phyloP scores from a whole-genome alignment of 2,797 vertebrate species.

The Lutjanus argentimaculatus region DNA sequence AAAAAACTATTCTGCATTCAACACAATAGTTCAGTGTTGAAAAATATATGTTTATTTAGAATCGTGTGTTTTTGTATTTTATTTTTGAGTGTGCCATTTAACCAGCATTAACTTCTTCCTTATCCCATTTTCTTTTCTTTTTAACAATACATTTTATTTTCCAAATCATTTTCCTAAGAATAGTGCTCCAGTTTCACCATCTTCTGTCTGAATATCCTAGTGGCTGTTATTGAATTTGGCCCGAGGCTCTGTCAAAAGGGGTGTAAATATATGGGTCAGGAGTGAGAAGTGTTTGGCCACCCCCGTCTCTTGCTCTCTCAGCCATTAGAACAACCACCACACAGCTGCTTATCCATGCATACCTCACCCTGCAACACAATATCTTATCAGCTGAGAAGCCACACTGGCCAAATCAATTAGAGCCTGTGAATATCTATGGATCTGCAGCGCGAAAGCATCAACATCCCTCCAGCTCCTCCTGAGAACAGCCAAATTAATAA shows the following conservation, averaged over 20 bases:
- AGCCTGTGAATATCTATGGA: conserved; percentile 83
- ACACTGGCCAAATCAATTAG: conserved; percentile 90
- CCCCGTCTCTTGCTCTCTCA: conserved; percentile 48
- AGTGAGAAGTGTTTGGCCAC: conserved; percentile 65
- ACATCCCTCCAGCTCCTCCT: conserved; percentile 81
- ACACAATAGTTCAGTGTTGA: background rate
- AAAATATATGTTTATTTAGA: background rate
- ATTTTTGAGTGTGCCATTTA: background rate
- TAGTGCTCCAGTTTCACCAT: conserved; percentile 27
- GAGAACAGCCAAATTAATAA: conserved; percentile 90
- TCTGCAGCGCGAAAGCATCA: conserved; percentile 83
- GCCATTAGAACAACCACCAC: conserved; percentile 87
- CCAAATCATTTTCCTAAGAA: conserved; percentile 8
- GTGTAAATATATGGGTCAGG: conserved; percentile 80
- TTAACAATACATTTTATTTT: conserved; percentile 1
- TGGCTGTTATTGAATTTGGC: conserved; percentile 62
- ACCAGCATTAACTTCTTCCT: background rate
- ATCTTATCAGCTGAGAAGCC: conserved; percentile 86
- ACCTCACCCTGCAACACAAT: conserved; percentile 85
- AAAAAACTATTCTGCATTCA: conserved; percentile 11
- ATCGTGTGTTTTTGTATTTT: background rate
- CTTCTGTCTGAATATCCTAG: conserved; percentile 60
- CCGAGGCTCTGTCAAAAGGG: conserved; percentile 67
- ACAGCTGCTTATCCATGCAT: conserved; percentile 83
- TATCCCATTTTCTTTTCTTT: background rate